phyloP scores from a whole-genome alignment of 2,113 vertebrate species.

The Halcyon malimbica region DNA sequence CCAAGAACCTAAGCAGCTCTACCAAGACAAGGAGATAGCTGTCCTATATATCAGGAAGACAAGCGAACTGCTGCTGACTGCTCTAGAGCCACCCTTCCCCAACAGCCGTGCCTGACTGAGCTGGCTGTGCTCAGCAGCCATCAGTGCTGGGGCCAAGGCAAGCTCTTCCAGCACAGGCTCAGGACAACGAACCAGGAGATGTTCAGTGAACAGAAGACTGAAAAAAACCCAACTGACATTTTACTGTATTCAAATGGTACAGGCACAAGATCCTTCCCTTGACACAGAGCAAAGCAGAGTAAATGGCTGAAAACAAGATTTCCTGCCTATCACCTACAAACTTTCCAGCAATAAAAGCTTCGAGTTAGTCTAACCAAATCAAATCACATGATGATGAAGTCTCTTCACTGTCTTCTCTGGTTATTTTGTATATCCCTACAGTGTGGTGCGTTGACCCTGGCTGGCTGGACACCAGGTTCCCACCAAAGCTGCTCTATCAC shows the following conservation, averaged over 20 bases:
- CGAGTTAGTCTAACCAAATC: not conserved
- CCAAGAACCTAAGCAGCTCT: not conserved
- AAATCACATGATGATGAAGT: not conserved
- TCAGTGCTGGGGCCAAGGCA: fast-evolving
- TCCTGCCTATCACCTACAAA: not conserved
- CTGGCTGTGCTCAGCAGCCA: not conserved
- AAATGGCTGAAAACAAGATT: not conserved
- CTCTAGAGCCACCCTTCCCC: not conserved
- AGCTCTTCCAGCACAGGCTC: not conserved
- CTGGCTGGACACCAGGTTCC: not conserved
- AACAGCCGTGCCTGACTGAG: not conserved
- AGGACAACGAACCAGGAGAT: not conserved
- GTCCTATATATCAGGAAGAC: not conserved
- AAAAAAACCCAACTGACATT: not conserved
- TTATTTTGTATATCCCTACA: not conserved
- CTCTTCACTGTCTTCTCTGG: not conserved
- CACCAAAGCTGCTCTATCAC: not conserved
- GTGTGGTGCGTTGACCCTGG: not conserved
- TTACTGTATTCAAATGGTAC: not conserved
- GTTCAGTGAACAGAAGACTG: not conserved
- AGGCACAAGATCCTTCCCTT: not conserved
- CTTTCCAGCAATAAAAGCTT: not conserved
- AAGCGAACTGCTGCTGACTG: not conserved
- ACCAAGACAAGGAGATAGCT: not conserved
- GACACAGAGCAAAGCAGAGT: not conserved